Conservation (phyloP, 2,888 invertebrate genomes). For the Parnassius glacialis region DNA sequence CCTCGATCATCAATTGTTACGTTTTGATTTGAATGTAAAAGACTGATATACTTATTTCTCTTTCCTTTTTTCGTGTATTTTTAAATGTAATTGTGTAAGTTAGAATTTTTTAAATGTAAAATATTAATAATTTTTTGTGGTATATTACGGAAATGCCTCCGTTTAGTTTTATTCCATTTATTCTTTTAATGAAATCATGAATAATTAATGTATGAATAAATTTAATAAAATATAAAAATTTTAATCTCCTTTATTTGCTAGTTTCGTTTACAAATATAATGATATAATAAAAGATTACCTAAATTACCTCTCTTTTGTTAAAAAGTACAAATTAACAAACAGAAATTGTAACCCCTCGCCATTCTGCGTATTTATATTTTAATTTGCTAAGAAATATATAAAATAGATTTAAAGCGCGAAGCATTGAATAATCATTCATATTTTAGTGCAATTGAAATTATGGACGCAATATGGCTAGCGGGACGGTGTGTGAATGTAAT, state of each 20-base stretch:
- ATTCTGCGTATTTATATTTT: slow-evolving; percentile 18
- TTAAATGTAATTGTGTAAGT: slow-evolving; percentile 31
- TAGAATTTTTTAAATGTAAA: slow-evolving; percentile 19
- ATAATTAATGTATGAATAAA: slow-evolving; percentile 8
- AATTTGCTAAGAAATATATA: slow-evolving; percentile 12
- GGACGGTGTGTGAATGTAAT: slow-evolving; percentile 63
- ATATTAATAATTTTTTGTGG: slow-evolving; percentile 5
- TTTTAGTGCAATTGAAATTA: slow-evolving; percentile 67
- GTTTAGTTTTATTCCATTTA: neutral
- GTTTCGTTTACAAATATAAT: no score
- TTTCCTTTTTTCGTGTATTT: slow-evolving; percentile 44
- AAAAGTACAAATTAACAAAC: slow-evolving; percentile 32
- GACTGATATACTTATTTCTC: slow-evolving; percentile 65
- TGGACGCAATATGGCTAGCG: slow-evolving; percentile 58
- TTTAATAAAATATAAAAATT: neutral
- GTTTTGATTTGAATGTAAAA: slow-evolving; percentile 45
- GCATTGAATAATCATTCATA: slow-evolving; percentile 50
- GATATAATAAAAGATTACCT: no score
- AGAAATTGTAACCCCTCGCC: slow-evolving; percentile 23
- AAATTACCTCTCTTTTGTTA: slow-evolving; percentile 35
- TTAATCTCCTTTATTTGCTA: neutral
- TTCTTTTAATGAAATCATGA: neutral
- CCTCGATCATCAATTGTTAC: slow-evolving; percentile 40
- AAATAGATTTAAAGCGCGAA: slow-evolving; percentile 24
- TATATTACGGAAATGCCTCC: neutral